These are phyloP conservation scores for Syrrhaptes paradoxus DNA, from an alignment of 2,113 vertebrate genomes.

Conservation along the genomic window DNA sequence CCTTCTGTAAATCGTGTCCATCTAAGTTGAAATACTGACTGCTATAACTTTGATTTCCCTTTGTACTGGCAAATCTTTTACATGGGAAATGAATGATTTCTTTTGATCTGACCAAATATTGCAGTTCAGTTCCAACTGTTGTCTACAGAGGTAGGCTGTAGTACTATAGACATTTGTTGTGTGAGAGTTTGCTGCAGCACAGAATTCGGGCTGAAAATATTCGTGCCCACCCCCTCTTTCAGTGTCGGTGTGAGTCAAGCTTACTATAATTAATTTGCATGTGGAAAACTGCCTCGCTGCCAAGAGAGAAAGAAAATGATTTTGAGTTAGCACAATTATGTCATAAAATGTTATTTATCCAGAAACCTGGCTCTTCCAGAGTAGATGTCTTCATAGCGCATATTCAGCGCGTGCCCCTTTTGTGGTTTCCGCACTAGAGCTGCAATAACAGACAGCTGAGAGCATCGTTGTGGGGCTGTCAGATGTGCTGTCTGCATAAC, in stretches of 20 bases:
- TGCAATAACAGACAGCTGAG: slow-evolving; percentile 26
- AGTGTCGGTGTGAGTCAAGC: not conserved
- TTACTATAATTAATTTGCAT: not conserved
- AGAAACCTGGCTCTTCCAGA: not conserved
- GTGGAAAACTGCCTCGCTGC: not conserved
- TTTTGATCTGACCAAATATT: not conserved
- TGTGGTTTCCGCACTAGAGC: not conserved
- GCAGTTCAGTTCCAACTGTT: not conserved
- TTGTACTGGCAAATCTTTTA: not conserved
- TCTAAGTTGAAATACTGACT: not conserved
- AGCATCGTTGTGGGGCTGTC: not conserved
- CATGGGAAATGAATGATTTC: not conserved
- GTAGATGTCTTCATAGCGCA: fast-evolving
- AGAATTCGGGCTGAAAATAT: not conserved
- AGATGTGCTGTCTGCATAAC: slow-evolving; percentile 14
- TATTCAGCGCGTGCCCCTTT: not conserved
- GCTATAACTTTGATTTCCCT: not conserved
- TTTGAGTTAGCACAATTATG: not conserved
- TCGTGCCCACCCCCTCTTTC: not conserved
- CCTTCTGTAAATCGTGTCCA: not conserved
- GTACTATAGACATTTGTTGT: not conserved
- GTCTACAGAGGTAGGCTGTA: not conserved
- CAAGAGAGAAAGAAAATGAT: not conserved
- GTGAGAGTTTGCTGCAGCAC: not conserved
- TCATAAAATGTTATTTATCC: not conserved